These are phyloP conservation scores for Himantopus leucocephalus DNA, from an alignment of 2,113 vertebrate genomes.

Conservation along the genomic window DNA sequence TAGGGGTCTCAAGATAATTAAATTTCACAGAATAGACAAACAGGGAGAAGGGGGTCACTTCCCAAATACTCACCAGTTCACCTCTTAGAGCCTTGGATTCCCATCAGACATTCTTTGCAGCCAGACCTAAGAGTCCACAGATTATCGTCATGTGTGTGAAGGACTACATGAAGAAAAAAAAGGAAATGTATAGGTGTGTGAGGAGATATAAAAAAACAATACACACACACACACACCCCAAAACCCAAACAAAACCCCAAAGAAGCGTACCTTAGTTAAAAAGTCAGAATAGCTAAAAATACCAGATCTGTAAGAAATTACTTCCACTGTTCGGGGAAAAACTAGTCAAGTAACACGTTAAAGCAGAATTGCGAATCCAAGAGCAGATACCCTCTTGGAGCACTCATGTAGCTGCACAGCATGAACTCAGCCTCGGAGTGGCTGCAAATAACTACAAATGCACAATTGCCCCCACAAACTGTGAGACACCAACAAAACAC, in stretches of 20 bases:
- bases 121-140: background rate
- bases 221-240: background rate
- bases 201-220: background rate
- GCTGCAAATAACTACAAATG: background rate
- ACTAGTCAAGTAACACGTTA: background rate
- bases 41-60: background rate
- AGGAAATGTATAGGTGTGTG: background rate
- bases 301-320: background rate
- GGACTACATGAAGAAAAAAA: background rate
- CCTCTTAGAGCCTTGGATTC: background rate
- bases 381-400: background rate
- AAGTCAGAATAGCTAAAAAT: background rate
- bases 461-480: background rate
- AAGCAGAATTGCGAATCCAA: background rate
- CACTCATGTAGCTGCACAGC: background rate
- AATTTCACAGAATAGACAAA: background rate
- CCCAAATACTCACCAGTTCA: background rate
- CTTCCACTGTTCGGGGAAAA: background rate
- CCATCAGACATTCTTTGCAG: background rate
- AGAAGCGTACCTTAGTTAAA: background rate
- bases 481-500: background rate
- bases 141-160: background rate
- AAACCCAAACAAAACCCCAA: background rate
- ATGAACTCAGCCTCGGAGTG: background rate
- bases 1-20: background rate